Conservation (phyloP, 2,888 invertebrate genomes). For the Mesodorylaimus sp. region DNA sequence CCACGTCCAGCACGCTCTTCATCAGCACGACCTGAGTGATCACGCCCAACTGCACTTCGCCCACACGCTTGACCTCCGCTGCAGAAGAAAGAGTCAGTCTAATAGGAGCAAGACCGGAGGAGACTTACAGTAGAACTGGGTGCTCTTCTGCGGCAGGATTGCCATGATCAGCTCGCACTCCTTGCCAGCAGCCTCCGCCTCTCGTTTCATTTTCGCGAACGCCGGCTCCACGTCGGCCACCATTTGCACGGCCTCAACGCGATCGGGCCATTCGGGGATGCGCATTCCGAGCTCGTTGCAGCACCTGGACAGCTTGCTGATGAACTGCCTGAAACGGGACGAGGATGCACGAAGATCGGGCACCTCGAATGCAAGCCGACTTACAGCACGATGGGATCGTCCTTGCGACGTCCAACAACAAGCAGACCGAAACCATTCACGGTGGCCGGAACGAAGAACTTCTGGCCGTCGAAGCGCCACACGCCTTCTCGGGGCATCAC, state of each 20-base stretch:
- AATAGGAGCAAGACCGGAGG: no score
- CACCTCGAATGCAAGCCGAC: no score
- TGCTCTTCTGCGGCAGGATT: conserved; percentile 20
- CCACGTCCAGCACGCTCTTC: conserved; percentile 22
- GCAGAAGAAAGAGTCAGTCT: no score
- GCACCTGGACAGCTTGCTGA: not conserved
- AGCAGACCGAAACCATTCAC: not conserved
- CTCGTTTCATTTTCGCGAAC: not conserved
- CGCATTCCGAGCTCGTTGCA: not conserved
- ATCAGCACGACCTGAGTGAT: conserved; percentile 32
- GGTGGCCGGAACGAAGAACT: not conserved
- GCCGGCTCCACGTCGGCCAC: not conserved
- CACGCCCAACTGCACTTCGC: conserved; percentile 25
- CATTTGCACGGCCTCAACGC: not conserved
- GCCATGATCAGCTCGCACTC: conserved; percentile 21
- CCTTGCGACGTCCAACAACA: no score
- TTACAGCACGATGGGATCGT: not conserved
- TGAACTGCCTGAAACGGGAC: not conserved
- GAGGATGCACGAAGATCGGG: no score
- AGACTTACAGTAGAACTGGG: conserved; percentile 19
- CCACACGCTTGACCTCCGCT: conserved; percentile 37
- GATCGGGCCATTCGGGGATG: not conserved
- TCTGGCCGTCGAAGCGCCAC: not conserved
- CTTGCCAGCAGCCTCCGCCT: conserved; percentile 9
- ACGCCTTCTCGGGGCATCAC: not conserved